These are phyloP conservation scores for Anguilla obscura DNA, from an alignment of 2,797 vertebrate species.

Conservation along the genomic window DNA sequence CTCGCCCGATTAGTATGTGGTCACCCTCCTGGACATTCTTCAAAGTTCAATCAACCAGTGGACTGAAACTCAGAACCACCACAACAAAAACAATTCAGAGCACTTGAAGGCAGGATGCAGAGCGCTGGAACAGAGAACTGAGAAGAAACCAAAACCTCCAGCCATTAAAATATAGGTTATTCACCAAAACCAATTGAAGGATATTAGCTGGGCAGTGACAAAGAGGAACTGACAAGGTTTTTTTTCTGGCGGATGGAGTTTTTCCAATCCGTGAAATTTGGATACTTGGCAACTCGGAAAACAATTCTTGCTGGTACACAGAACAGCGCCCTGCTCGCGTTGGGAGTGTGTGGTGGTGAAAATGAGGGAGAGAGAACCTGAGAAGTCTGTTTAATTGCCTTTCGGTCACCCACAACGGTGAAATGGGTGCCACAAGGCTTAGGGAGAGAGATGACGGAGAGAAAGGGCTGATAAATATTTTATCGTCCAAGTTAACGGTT, in stretches of 20 bases:
- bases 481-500: slow-evolving; percentile 94
- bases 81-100: slow-evolving; percentile 45
- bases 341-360: slow-evolving; percentile 50
- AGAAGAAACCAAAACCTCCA: slow-evolving; percentile 56
- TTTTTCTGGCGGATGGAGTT: slow-evolving; percentile 67
- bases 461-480: slow-evolving; percentile 86
- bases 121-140: slow-evolving; percentile 33
- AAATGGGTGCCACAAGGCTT: slow-evolving; percentile 82
- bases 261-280: slow-evolving; percentile 76
- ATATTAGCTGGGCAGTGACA: slow-evolving; percentile 74
- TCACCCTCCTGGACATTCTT: neutral
- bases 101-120: slow-evolving; percentile 39
- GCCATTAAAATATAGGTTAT: slow-evolving; percentile 65
- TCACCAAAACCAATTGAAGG: slow-evolving; percentile 78
- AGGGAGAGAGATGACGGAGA: slow-evolving; percentile 74
- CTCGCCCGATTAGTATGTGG: neutral
- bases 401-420: slow-evolving; percentile 82
- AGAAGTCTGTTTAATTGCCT: slow-evolving; percentile 79
- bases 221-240: slow-evolving; percentile 64
- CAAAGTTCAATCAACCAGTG: neutral
- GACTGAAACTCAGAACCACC: slow-evolving; percentile 13
- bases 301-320: slow-evolving; percentile 76
- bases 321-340: slow-evolving; percentile 65
- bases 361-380: slow-evolving; percentile 58
- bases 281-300: slow-evolving; percentile 74